phyloP scores from a whole-genome alignment of 2,113 vertebrate genomes.

The Thunnus thynnus region DNA sequence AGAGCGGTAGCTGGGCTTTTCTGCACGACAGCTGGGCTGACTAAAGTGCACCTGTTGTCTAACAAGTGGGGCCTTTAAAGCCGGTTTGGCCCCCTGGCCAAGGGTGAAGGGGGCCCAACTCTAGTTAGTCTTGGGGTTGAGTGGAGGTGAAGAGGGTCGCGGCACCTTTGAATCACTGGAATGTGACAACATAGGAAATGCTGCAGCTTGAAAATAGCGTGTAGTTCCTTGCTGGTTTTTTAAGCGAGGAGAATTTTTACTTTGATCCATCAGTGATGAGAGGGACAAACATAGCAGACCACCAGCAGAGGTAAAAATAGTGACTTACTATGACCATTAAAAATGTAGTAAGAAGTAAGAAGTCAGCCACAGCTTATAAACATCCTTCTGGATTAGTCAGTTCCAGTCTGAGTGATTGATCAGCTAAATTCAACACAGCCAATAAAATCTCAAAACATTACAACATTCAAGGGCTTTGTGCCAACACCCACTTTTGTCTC shows the following conservation, averaged over 20 bases:
- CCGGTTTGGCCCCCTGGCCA: conserved; percentile 65
- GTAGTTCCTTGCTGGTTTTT: conserved; percentile 22
- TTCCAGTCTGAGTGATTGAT: conserved; percentile 33
- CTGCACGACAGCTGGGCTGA: conserved; percentile 77
- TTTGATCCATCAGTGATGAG: conserved; percentile 36
- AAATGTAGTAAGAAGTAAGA: neutral
- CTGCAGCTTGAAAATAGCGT: conserved; percentile 64
- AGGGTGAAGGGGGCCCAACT: conserved; percentile 70
- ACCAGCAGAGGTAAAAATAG: neutral
- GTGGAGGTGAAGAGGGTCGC: conserved; percentile 71
- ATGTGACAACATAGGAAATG: conserved; percentile 77
- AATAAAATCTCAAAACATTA: conserved; percentile 46
- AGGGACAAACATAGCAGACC: conserved; percentile 13
- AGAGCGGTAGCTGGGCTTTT: conserved; percentile 58
- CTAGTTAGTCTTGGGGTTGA: conserved; percentile 81
- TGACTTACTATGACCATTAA: neutral
- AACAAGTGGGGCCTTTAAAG: conserved; percentile 78
- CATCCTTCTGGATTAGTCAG: neutral
- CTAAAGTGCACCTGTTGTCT: conserved; percentile 82
- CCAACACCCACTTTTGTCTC: conserved; percentile 22
- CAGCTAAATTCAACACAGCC: conserved; percentile 17
- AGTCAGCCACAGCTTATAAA: conserved; percentile 5
- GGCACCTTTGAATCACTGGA: conserved; percentile 76
- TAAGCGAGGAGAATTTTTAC: conserved; percentile 20
- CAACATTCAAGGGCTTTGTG: conserved; percentile 14